These are phyloP conservation scores for Nomada hirtipes DNA, from an alignment of 2,888 invertebrate genomes.

Conservation along the genomic window DNA sequence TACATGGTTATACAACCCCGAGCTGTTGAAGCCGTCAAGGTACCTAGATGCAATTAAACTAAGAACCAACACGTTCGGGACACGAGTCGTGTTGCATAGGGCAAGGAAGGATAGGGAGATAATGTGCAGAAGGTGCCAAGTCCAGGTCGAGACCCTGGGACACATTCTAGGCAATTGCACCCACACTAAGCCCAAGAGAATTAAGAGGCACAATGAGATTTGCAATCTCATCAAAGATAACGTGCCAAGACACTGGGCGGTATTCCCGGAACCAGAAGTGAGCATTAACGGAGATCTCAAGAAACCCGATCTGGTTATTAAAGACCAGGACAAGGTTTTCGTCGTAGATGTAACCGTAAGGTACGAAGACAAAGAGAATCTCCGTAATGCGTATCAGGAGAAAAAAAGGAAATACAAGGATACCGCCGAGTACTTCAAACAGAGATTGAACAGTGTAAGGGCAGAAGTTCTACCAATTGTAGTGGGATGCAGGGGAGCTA, in stretches of 20 bases:
- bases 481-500: neutral
- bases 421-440: accelerated
- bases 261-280: neutral
- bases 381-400: neutral
- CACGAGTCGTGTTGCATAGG: too few species aligned
- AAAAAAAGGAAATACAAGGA: neutral
- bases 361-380: neutral
- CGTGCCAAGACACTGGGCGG: neutral
- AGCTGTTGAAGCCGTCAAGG: too few species aligned
- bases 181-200: neutral
- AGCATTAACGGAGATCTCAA: accelerated
- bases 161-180: neutral
- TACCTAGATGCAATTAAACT: too few species aligned
- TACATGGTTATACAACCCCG: too few species aligned
- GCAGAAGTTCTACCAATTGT: neutral
- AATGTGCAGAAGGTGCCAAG: neutral
- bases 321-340: conserved; percentile 2
- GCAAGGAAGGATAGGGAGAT: too few species aligned
- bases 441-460: too few species aligned
- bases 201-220: neutral
- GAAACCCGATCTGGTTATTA: neutral
- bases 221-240: too few species aligned
- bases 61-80: too few species aligned
- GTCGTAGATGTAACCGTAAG: conserved; percentile 22
- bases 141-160: neutral